A percentile compares a stretch with the other conserved stretches of the same genome.
These are phyloP conservation scores for Toxotes jaculatrix DNA, from an alignment of 2,113 vertebrate genomes.

Conservation along the genomic window DNA sequence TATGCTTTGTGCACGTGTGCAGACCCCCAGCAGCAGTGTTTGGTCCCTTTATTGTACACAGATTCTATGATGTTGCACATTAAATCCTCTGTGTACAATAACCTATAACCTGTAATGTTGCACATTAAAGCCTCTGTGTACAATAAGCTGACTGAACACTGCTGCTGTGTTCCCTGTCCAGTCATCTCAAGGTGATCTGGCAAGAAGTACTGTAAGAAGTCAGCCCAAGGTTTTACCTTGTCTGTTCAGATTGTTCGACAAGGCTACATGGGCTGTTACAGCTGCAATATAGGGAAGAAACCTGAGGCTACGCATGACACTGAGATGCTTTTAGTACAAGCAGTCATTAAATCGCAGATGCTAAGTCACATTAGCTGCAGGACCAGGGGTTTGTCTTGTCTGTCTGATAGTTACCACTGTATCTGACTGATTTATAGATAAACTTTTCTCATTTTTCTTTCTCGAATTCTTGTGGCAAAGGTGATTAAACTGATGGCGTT, in stretches of 20 bases:
- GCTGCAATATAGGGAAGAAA: not conserved
- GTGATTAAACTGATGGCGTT: not conserved
- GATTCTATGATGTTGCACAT: not conserved
- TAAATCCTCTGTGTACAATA: too few species aligned
- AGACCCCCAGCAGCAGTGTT: not conserved
- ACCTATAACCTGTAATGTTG: too few species aligned
- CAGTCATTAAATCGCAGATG: not conserved
- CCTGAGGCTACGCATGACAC: not conserved
- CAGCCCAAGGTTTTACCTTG: not conserved
- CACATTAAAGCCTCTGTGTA: too few species aligned
- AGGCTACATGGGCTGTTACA: not conserved
- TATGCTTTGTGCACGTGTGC: slow-evolving; percentile 33
- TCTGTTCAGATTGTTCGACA: not conserved
- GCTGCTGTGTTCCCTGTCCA: too few species aligned
- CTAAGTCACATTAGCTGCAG: slow-evolving; percentile 4
- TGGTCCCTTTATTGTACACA: not conserved
- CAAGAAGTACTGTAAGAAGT: not conserved
- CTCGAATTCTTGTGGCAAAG: not conserved
- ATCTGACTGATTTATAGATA: slow-evolving; percentile 8
- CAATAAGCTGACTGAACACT: too few species aligned
- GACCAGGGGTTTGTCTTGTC: not conserved
- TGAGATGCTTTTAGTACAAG: not conserved
- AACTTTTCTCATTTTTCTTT: not conserved
- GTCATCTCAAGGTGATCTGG: not conserved
- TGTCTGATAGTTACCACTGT: not conserved